Percentiles rank a stretch among this genome's conserved stretches.
Conservation (phyloP, 2,113 vertebrate species). For the Onychorhynchus coronatus region DNA sequence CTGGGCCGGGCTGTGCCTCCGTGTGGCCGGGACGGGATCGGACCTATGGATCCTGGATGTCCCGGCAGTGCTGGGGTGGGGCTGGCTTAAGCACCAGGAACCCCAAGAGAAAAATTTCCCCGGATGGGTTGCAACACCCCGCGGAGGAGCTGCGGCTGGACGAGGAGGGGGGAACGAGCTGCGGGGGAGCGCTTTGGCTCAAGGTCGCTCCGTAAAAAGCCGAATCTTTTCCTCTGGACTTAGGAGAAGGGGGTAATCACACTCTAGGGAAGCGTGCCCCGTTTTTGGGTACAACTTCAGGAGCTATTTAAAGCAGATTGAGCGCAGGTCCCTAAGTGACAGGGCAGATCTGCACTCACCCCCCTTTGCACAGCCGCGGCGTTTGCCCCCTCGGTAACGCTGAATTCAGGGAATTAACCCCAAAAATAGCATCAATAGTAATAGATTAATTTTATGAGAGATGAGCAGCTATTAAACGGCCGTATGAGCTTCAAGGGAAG, state of each 20-base stretch:
- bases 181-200: background rate
- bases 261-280: background rate
- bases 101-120: background rate
- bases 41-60: background rate
- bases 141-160: background rate
- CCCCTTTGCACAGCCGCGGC: fast-evolving
- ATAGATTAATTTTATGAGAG: background rate
- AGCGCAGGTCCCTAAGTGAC: fast-evolving
- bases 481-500: background rate
- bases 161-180: fast-evolving
- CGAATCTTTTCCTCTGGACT: background rate
- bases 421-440: background rate
- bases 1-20: background rate
- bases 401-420: background rate
- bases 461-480: background rate
- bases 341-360: fast-evolving
- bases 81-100: background rate
- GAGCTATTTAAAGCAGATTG: background rate
- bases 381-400: fast-evolving
- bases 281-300: background rate
- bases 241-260: background rate
- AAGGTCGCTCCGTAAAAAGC: background rate
- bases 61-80: background rate
- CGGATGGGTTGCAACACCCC: background rate
- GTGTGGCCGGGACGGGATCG: background rate